Evolutionary conservation across 2,113 vertebrate species (phyloP), one percentile per base, ranked within the genome.

Genomic region (Antigone vipio): DNA sequence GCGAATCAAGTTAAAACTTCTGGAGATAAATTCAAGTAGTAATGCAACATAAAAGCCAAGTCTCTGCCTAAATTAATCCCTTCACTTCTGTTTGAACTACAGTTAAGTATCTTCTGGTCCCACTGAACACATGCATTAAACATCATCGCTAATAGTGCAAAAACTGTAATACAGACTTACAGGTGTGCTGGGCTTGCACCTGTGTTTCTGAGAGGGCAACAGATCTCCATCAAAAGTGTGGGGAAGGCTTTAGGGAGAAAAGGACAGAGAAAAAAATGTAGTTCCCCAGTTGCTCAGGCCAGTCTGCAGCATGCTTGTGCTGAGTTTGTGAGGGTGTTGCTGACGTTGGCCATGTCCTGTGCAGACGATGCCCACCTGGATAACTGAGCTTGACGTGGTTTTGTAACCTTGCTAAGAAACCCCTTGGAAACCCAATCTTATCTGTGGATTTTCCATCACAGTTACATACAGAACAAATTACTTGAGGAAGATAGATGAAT

Each of bases 331-430:
- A 88, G 23, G 9, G 12, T 6, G 2, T 21, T 52, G 15, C 18
- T 77, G 72, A 14, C 0, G 0, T 5, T 59, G 29, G 7, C 30
- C 15, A 2, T 19, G 6, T 15, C 15, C 19, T 52, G 10, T 19
- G 4, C n/a, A 38, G 50, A 78, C 60, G 9, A 45, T 9, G 8
- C 8, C 20, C 12, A 21, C 23, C 15, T n/a, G 23, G 23, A 52
- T 42, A 59, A 86, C 7, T 1, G 1, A 84, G 6, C 5, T n/a
- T 60, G 10, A 40, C 6, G 6, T 11, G 20, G 22, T 44, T 79
- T 50, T 53, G 30, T 69, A 38, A 49, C 18, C 18, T 81, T 38
- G 24, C 12, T 21, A 55, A 83, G 12, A 59, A 74, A 35, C 1
- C 5, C 13, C 22, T 56, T 47, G 34, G 55, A 85, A 69, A 78